Evolutionary conservation across 2,113 vertebrate species (phyloP), one percentile per base, ranked within the genome.

Genomic region (Lagopus leucura): DNA sequence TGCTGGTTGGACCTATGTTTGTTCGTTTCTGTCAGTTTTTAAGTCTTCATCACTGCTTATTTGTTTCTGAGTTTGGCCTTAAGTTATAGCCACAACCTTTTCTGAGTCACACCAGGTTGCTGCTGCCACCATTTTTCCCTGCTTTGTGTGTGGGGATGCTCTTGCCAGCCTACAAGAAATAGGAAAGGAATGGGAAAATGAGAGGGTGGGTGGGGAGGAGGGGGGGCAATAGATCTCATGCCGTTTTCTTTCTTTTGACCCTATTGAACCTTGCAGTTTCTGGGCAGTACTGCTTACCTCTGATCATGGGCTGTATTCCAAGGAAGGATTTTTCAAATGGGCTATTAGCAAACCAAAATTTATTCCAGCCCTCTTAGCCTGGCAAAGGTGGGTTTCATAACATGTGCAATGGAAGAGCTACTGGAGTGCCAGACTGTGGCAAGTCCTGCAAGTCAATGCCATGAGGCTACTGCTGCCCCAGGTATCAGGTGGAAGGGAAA

Each of bases 401-500:
- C n/a, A 21, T 18, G 18, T 25, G 4, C 1, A 1, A 22, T 50
- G 74, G 52, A 64, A 52, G 65, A 36, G 36, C 36, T 73, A 64
- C 18, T 64, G 34, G 54, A 32, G 13, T 75, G 43, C 52, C 15
- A 30, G 22, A 32, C 45, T 64, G 13, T 3, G 3, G 52, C n/a
- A 34, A 71, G 50, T 20, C 32, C 48, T 79, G 47, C 34, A 21
- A 21, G 3, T 34, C 38, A 21, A 13, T 19, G 50, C 17, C 0
- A 0, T 50, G 50, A 45, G 27, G 10, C 36, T 73, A 15, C 47
- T 90, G 32, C 57, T 65, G 57, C 36, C 36, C 4, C 0, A 27
- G 30, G 24, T 0, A 0, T 0, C 2, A 38, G 34, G 13, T 43
- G 40, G 34, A 52, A 34, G 22, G 63, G 6, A 71, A 3, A 0